Conservation (phyloP, 2,888 invertebrate species). For the Nineta flava region DNA sequence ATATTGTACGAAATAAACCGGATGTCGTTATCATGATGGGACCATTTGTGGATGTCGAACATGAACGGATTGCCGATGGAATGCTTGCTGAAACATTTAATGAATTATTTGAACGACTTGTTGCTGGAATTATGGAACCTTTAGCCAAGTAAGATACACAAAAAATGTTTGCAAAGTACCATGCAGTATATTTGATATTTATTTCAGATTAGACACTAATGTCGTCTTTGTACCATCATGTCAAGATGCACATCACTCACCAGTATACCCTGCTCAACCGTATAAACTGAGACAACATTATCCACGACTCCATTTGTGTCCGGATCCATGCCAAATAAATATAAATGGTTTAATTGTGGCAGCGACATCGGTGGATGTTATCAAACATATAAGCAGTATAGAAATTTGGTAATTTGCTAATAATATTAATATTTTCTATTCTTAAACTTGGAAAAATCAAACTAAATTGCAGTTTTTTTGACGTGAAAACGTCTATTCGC, state of each 20-base stretch:
- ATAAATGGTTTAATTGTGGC: conserved; percentile 64
- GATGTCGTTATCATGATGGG: conserved; percentile 71
- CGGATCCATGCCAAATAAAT: conserved; percentile 69
- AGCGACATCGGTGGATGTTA: conserved; percentile 64
- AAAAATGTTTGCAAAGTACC: no score
- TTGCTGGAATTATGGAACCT: conserved; percentile 46
- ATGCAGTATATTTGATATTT: conserved; percentile 11
- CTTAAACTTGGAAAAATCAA: no score
- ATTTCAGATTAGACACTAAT: conserved; percentile 42
- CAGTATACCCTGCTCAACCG: conserved; percentile 73
- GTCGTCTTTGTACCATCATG: conserved; percentile 60
- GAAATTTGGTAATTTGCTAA: conserved; percentile 37
- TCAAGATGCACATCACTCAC: conserved; percentile 62
- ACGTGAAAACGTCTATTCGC: no score
- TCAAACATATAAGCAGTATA: conserved; percentile 67
- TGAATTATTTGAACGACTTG: conserved; percentile 53
- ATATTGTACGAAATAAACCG: conserved; percentile 51
- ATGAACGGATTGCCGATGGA: conserved; percentile 42
- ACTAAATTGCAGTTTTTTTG: no score
- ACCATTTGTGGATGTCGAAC: conserved; percentile 64
- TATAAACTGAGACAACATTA: conserved; percentile 39
- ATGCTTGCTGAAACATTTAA: conserved; percentile 52
- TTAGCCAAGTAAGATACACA: conserved; percentile 36
- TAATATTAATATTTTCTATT: not conserved
- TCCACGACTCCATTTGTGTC: conserved; percentile 47